Evolutionary conservation across 2,797 vertebrate species (phyloP).

Genomic region (Sarcoramphus papa): DNA sequence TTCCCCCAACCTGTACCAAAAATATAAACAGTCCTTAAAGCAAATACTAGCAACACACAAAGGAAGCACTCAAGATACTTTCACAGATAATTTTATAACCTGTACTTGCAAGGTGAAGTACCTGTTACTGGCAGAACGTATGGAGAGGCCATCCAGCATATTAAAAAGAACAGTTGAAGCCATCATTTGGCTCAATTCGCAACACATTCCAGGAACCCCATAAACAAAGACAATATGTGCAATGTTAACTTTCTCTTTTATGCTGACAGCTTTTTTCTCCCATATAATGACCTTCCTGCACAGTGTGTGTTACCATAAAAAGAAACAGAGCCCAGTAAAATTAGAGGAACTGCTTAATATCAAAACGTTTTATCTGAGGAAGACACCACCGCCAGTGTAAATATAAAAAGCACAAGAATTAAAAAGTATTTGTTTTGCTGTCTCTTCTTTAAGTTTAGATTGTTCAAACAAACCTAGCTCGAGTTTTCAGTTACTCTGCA

Average conservation of each 20-base stretch:
- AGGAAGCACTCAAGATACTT: neutral
- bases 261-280: constrained; percentile 71
- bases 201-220: constrained; percentile 73
- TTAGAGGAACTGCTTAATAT: constrained; percentile 78
- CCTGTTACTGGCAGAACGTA: neutral
- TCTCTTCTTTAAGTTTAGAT: constrained; percentile 64
- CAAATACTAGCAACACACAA: neutral
- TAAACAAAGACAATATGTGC: constrained; percentile 72
- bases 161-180: constrained; percentile 49
- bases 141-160: neutral
- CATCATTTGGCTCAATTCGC: constrained; percentile 63
- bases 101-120: constrained; percentile 37
- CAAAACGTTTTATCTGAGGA: constrained; percentile 78
- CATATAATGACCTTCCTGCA: constrained; percentile 77
- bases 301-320: constrained; percentile 78
- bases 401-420: constrained; percentile 70
- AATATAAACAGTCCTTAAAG: constrained; percentile 5
- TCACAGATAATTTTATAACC: constrained; percentile 16
- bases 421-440: constrained; percentile 68
- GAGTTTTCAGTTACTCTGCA: constrained; percentile 31
- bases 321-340: constrained; percentile 74
- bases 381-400: constrained; percentile 72
- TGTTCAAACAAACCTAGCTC: constrained; percentile 61
- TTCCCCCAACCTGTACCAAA: neutral
- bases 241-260: constrained; percentile 76